Evolutionary conservation across 2,888 invertebrate genomes (phyloP), one percentile per base, ranked within the genome.

Genomic region (Tenthredo amoena): DNA sequence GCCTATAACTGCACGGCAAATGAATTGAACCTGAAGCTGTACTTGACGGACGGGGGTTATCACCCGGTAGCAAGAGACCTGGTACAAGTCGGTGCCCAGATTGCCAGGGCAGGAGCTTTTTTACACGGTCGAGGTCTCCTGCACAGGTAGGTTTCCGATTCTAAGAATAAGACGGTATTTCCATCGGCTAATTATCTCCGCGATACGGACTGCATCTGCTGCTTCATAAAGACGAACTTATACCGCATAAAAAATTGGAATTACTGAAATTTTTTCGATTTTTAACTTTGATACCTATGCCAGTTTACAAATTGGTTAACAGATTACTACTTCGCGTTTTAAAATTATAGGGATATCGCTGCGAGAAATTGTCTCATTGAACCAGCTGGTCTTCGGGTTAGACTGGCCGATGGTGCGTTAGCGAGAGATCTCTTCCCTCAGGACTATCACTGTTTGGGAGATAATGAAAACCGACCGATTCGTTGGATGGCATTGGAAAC

Each of bases 401-500:
- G 97, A 94, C 94, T 99, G 90, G 96, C 97, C 50, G 99, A 99
- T 94, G 97, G 96, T 91, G 97, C 98, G 58, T 94, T 99, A 88
- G 96, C 98, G 50, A 95, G 98, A 85, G 99, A 99, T 93, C 94
- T 99, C 87, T 99, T 99, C 94, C 97, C 99, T 21, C 96, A 96
- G 87, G 99, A 99, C 94, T 99, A 99, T 94, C 97, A 98, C 93
- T 98, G 98, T 93, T 95, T 98, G 87, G 98, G 98, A 2, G 98
- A 98, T 94, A 98, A 98, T 92, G 98, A 98, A 93, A 98, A 98
- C 93, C 95, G 98, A 86, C 98, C 99, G 1, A 96, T 99, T 88
- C 98, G 98, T 94, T 99, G 99, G 99, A 96, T 99, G 95, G 97
- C 99, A 0, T 95, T 98, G 65, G 99, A 99, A 94, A 96, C 97